phyloP scores from a whole-genome alignment of 2,113 vertebrate genomes.

The Holacanthus passer region DNA sequence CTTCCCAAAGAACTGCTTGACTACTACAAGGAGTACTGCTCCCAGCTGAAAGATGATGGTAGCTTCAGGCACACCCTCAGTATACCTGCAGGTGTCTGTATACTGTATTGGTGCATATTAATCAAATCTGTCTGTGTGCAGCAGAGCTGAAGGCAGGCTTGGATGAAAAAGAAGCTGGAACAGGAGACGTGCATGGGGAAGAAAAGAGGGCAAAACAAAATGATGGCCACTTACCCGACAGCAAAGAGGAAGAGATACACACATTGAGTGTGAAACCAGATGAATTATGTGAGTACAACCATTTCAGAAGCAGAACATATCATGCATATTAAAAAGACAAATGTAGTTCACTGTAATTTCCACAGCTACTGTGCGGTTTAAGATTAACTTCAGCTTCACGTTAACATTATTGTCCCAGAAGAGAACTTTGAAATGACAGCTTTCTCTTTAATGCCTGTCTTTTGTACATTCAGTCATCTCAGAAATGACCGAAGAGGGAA shows the following conservation, averaged over 20 bases:
- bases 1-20: slow-evolving; percentile 89
- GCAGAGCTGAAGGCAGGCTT: slow-evolving; percentile 31
- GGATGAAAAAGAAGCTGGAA: slow-evolving; percentile 49
- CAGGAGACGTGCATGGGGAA: slow-evolving; percentile 46
- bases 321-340: neutral
- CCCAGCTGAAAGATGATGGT: slow-evolving; percentile 71
- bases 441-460: neutral
- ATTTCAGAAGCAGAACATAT: neutral
- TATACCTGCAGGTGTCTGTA: neutral
- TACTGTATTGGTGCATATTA: neutral
- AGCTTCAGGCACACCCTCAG: slow-evolving; percentile 6
- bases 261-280: slow-evolving; percentile 3
- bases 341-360: neutral
- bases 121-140: slow-evolving; percentile 29
- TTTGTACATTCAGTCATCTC: slow-evolving; percentile 34
- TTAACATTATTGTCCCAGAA: neutral
- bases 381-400: neutral
- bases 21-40: slow-evolving; percentile 81
- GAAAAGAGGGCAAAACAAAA: slow-evolving; percentile 39
- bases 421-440: neutral
- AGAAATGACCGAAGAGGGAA: slow-evolving; percentile 60
- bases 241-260: slow-evolving; percentile 71
- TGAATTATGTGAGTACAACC: slow-evolving; percentile 53
- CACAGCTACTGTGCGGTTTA: neutral
- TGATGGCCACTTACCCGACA: slow-evolving; percentile 35